phyloP scores from a whole-genome alignment of 2,797 vertebrate genomes.

The Girardinus metallicus region DNA sequence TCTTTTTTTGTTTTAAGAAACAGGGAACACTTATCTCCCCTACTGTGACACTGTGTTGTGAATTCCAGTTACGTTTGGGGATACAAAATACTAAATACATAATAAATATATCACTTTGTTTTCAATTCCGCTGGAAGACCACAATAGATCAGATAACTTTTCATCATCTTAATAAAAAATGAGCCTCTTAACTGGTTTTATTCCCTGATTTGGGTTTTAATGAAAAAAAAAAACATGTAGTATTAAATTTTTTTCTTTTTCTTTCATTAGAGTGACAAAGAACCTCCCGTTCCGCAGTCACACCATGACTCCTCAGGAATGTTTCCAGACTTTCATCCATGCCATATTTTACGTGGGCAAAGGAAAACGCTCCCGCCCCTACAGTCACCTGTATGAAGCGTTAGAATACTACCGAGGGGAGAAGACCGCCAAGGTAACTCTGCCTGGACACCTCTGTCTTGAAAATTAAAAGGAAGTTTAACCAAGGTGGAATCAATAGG shows the following conservation, averaged over 20 bases:
- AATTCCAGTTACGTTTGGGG: not conserved
- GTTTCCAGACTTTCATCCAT: slow-evolving; percentile 84
- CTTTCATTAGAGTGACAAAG: slow-evolving; percentile 82
- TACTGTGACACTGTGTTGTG: not conserved
- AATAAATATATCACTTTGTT: not conserved
- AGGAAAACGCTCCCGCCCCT: slow-evolving; percentile 88
- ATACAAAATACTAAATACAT: not conserved
- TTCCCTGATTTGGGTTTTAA: not conserved
- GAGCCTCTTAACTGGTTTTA: not conserved
- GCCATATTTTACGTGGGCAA: slow-evolving; percentile 95
- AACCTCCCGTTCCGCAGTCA: slow-evolving; percentile 87
- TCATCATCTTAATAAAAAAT: not conserved
- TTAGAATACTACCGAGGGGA: slow-evolving; percentile 79
- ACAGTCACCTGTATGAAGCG: slow-evolving; percentile 88
- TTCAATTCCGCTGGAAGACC: not conserved
- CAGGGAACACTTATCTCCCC: not conserved
- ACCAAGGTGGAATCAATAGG: rapidly evolving
- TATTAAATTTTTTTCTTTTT: not conserved
- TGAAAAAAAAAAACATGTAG: not conserved
- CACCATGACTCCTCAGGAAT: slow-evolving; percentile 74
- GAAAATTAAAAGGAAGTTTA: not conserved
- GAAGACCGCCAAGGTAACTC: slow-evolving; percentile 76
- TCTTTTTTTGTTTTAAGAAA: not conserved
- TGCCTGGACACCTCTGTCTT: not conserved
- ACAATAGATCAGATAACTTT: not conserved